These are phyloP conservation scores for Pangasius larnaudii DNA, from an alignment of 2,797 vertebrate species.

Conservation along the genomic window DNA sequence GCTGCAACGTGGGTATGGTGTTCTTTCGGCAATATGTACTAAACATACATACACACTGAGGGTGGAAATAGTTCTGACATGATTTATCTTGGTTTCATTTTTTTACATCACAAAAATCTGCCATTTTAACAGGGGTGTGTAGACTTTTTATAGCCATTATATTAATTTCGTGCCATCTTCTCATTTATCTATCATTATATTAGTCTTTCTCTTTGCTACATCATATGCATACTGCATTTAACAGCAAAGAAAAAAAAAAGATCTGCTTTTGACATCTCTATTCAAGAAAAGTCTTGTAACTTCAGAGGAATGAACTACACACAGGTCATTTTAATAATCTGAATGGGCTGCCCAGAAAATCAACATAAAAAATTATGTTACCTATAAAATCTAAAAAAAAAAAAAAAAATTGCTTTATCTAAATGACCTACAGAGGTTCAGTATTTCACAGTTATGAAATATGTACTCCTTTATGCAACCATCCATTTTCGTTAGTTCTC, in stretches of 20 bases:
- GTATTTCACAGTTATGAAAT: slow-evolving; percentile 5
- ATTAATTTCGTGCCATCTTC: background rate
- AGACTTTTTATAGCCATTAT: background rate
- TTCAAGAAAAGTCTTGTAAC: background rate
- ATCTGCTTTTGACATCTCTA: background rate
- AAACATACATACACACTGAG: too few species aligned
- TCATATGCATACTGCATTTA: background rate
- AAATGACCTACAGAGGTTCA: background rate
- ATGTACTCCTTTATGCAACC: background rate
- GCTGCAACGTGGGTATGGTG: too few species aligned
- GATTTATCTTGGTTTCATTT: too few species aligned
- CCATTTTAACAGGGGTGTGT: too few species aligned
- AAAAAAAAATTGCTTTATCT: background rate
- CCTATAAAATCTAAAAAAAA: too few species aligned
- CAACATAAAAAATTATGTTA: too few species aligned
- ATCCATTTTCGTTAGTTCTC: background rate
- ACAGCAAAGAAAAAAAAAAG: background rate
- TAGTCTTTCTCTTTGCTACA: background rate
- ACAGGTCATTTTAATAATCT: background rate
- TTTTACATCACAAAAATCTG: too few species aligned
- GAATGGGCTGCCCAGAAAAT: background rate
- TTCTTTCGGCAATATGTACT: too few species aligned
- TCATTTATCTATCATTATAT: background rate
- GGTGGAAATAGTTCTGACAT: too few species aligned
- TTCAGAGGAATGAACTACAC: background rate